These are phyloP conservation scores for Cabera pusaria DNA, from an alignment of 2,888 invertebrate species.

Conservation along the genomic window DNA sequence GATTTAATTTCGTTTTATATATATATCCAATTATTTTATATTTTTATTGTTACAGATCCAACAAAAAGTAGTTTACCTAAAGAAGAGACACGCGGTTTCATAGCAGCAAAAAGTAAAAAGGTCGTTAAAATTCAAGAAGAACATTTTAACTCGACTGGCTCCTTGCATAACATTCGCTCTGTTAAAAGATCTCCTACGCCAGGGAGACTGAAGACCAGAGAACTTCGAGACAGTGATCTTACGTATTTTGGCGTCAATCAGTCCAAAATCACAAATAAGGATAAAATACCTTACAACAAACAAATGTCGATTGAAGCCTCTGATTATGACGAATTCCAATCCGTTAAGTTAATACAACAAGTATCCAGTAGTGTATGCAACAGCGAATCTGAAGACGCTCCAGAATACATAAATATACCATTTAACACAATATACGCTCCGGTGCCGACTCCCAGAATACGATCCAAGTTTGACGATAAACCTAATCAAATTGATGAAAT, in stretches of 20 bases:
- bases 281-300: conserved; percentile 28
- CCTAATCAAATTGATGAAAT: conserved; percentile 44
- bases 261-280: conserved; percentile 28
- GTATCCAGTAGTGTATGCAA: conserved; percentile 69
- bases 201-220: conserved; percentile 62
- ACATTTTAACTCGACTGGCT: conserved; percentile 16
- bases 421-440: conserved; percentile 54
- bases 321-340: conserved; percentile 58
- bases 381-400: conserved; percentile 69
- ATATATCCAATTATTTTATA: no score
- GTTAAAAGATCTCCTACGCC: conserved; percentile 52
- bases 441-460: conserved; percentile 61
- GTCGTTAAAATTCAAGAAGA: conserved; percentile 30
- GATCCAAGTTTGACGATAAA: conserved; percentile 54
- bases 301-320: conserved; percentile 37
- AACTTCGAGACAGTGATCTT: conserved; percentile 83
- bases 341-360: conserved; percentile 68
- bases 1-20: no score
- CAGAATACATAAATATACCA: conserved; percentile 70
- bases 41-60: conserved; percentile 33
- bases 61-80: conserved; percentile 18
- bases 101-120: conserved; percentile 25
- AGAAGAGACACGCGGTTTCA: conserved; percentile 21
- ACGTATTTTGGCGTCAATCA: conserved; percentile 80
- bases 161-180: conserved; percentile 40